phyloP scores from a whole-genome alignment of 2,888 invertebrate genomes.

The Oscheius sp. region DNA sequence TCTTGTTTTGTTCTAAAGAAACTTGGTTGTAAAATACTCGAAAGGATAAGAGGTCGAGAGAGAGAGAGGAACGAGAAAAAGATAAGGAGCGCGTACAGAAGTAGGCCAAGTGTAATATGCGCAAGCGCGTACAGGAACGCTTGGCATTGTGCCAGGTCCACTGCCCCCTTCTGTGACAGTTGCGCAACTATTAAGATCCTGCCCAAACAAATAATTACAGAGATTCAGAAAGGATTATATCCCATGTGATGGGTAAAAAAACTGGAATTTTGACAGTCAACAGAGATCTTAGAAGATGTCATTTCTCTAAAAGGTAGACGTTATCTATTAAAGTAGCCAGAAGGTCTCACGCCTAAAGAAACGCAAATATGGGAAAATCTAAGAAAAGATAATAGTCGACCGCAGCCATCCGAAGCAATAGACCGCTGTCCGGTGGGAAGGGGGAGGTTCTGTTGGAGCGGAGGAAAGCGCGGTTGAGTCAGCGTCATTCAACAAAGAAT shows the following conservation, averaged over 20 bases:
- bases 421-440: slow-evolving; percentile 31
- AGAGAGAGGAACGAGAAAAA: background rate
- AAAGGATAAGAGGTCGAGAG: background rate
- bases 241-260: background rate
- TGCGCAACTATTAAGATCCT: slow-evolving; percentile 20
- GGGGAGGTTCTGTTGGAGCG: slow-evolving; percentile 36
- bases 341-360: background rate
- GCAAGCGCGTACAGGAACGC: slow-evolving; percentile 20
- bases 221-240: slow-evolving; percentile 1
- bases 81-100: background rate
- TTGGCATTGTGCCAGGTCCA: slow-evolving; percentile 22
- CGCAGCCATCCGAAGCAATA: background rate
- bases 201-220: background rate
- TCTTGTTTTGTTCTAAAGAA: slow-evolving; percentile 13
- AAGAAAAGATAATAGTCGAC: slow-evolving; percentile 12
- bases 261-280: background rate
- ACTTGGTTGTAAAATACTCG: background rate
- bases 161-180: background rate
- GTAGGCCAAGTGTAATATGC: slow-evolving; percentile 24
- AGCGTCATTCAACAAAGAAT: slow-evolving; percentile 36
- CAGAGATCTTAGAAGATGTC: background rate
- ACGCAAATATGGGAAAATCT: slow-evolving; percentile 1
- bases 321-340: background rate
- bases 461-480: slow-evolving; percentile 35
- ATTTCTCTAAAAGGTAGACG: background rate